A percentile compares a stretch with the other conserved stretches of the same genome.
Conservation (phyloP, 2,797 vertebrate genomes). For the Acrocephalus scirpaceus region DNA sequence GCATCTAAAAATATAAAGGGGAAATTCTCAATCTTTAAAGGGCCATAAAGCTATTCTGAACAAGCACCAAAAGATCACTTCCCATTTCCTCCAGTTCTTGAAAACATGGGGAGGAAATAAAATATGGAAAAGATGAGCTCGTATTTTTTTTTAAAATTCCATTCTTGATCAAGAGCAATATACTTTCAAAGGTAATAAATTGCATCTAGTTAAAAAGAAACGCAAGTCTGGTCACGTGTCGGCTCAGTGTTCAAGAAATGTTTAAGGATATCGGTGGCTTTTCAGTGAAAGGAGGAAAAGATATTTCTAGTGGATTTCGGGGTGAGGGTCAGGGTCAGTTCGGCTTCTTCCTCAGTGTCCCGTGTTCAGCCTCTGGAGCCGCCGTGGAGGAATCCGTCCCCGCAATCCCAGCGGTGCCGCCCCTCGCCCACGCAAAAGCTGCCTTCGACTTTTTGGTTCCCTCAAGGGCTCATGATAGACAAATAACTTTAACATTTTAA, state of each 20-base stretch:
- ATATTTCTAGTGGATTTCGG: neutral
- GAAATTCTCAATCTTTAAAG: neutral
- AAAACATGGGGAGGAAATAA: neutral
- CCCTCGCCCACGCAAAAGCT: neutral
- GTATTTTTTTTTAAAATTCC: neutral
- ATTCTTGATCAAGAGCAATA: neutral
- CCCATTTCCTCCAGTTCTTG: neutral
- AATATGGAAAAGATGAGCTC: neutral
- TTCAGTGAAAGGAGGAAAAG: neutral
- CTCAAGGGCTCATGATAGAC: neutral
- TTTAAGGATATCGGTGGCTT: neutral
- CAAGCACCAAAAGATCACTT: neutral
- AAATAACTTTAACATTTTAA: neutral
- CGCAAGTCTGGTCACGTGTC: neutral
- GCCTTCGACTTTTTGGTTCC: neutral
- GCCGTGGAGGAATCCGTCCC: neutral
- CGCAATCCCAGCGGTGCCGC: neutral
- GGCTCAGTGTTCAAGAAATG: neutral
- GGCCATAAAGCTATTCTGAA: neutral
- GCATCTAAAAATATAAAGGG: neutral
- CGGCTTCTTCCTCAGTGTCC: neutral
- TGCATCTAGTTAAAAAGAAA: neutral
- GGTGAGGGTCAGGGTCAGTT: neutral
- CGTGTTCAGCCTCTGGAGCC: accelerated
- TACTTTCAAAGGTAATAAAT: neutral